Percentiles rank a stretch among this genome's conserved stretches.
Evolutionary conservation across 2,888 invertebrate species (phyloP).

Genomic region (Eupeodes luniger): DNA sequence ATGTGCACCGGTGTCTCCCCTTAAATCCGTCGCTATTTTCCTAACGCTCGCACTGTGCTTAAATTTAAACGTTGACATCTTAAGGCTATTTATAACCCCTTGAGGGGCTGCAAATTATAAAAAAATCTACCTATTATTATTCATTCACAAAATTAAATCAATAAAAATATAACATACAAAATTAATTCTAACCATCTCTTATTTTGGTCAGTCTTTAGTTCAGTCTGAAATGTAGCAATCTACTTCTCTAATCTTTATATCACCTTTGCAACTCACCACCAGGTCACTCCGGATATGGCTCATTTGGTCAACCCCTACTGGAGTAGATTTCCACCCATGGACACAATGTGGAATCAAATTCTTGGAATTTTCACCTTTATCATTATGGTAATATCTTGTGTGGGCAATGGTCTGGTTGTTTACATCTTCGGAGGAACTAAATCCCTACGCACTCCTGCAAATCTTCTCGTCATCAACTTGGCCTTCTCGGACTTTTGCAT

Average conservation of each 20-base stretch:
- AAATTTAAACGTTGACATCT: too few species aligned
- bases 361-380: slow-evolving; percentile 86
- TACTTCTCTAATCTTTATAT: neutral
- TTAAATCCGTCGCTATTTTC: too few species aligned
- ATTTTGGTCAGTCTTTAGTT: too few species aligned
- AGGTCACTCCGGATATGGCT: slow-evolving; percentile 88
- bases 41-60: too few species aligned
- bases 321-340: slow-evolving; percentile 85
- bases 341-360: slow-evolving; percentile 85
- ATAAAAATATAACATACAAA: too few species aligned
- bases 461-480: slow-evolving; percentile 87
- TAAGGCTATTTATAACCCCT: too few species aligned
- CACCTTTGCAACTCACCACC: neutral
- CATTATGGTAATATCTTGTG: slow-evolving; percentile 85
- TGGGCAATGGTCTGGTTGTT: slow-evolving; percentile 83
- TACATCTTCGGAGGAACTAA: slow-evolving; percentile 89
- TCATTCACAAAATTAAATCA: too few species aligned
- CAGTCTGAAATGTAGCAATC: too few species aligned
- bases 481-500: slow-evolving; percentile 87
- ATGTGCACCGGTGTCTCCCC: too few species aligned
- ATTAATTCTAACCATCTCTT: too few species aligned
- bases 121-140: too few species aligned
- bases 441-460: slow-evolving; percentile 86
- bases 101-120: too few species aligned
- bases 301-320: slow-evolving; percentile 87